Evolutionary conservation across 2,113 vertebrate species (phyloP).

Genomic region (Macrotis lagotis): DNA sequence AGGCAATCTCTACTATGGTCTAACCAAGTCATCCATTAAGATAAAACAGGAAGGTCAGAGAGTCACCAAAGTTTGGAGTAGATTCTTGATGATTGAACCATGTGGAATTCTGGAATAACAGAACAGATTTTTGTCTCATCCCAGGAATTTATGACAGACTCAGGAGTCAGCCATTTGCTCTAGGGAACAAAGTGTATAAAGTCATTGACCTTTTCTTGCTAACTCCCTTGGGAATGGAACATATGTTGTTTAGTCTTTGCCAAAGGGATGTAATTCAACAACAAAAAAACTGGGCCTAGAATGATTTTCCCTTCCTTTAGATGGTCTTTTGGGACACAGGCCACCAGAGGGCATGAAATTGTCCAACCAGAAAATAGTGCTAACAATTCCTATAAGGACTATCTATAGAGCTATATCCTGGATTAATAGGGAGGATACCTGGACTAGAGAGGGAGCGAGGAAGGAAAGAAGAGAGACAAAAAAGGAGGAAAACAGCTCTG

Average conservation of each 20-base stretch:
- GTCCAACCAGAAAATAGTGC: neutral
- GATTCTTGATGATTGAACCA: neutral
- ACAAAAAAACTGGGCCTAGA: neutral
- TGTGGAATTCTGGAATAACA: neutral
- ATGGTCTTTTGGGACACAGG: neutral
- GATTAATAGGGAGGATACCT: neutral
- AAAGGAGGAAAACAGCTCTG: neutral
- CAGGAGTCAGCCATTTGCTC: constrained; percentile 5
- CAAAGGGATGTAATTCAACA: neutral
- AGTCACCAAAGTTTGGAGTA: neutral
- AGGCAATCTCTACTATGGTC: neutral
- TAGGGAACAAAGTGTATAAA: constrained; percentile 9
- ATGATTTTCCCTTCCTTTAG: neutral
- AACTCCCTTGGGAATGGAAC: neutral
- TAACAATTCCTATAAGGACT: neutral
- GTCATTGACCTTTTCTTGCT: neutral
- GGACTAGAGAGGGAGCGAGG: neutral
- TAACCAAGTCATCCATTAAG: neutral
- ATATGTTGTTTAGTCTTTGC: neutral
- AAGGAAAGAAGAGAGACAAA: neutral
- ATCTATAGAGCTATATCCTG: neutral
- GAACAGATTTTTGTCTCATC: neutral
- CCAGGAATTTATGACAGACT: neutral
- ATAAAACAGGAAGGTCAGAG: neutral
- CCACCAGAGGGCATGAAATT: neutral